These are phyloP conservation scores for Harpagoxenus sublaevis DNA, from an alignment of 2,888 invertebrate species.

Conservation along the genomic window DNA sequence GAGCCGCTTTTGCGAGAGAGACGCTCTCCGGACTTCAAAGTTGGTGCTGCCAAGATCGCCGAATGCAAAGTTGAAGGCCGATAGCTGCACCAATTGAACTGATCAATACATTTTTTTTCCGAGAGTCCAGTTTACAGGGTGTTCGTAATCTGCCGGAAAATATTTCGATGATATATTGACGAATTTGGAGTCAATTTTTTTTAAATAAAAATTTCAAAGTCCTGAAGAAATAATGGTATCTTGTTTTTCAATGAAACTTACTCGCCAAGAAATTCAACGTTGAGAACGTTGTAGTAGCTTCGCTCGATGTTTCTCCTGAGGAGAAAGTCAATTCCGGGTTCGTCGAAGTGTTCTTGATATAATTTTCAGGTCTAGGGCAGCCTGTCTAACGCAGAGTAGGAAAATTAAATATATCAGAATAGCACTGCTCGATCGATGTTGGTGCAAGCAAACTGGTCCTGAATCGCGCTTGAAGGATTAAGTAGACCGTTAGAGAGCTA, in stretches of 20 bases:
- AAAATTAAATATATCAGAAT: not conserved
- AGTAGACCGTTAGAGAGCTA: constrained; percentile 67
- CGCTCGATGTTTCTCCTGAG: not conserved
- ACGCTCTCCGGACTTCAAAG: constrained; percentile 35
- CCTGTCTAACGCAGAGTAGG: not conserved
- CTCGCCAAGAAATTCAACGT: not conserved
- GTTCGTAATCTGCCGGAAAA: not conserved
- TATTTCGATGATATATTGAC: not conserved
- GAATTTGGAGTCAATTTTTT: not conserved
- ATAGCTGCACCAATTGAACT: not conserved
- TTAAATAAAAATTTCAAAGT: not conserved
- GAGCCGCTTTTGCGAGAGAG: constrained; percentile 54
- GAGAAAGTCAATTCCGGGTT: not conserved
- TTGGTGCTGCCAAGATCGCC: not conserved
- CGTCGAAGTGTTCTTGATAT: not conserved
- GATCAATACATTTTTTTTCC: not conserved
- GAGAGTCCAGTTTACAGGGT: not conserved
- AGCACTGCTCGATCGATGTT: not conserved
- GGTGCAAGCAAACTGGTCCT: not conserved
- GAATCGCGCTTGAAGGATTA: constrained; percentile 11
- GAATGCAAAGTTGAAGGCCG: not conserved
- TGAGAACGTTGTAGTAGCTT: not conserved
- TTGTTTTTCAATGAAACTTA: not conserved
- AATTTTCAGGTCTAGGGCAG: not conserved
- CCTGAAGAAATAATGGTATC: not conserved